Conservation (phyloP, 35 echinoderm and acorn worm species). For the Lytechinus pictus region DNA sequence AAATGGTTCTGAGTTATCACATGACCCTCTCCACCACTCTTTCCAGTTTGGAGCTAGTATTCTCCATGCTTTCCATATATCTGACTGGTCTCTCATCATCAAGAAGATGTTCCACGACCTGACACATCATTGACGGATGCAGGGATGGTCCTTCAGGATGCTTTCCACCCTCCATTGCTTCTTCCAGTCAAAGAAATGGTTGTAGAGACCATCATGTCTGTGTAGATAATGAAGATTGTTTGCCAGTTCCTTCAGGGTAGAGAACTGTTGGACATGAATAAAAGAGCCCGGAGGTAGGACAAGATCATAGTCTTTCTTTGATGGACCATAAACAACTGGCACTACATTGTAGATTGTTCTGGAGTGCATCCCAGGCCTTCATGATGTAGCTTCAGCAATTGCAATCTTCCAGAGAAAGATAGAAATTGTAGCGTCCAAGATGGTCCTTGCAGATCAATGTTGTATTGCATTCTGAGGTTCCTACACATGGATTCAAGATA, state of each 20-base stretch:
- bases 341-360: constrained; percentile 49
- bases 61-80: background rate
- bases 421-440: constrained; percentile 64
- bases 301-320: constrained; percentile 56
- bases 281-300: constrained; percentile 67
- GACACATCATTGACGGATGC: background rate
- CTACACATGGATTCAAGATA: constrained; percentile 63
- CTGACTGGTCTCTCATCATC: background rate
- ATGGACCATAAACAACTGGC: constrained; percentile 71
- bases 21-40: background rate
- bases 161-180: constrained; percentile 45
- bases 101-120: constrained; percentile 9
- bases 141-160: background rate
- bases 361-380: constrained; percentile 63
- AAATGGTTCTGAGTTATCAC: background rate
- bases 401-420: constrained; percentile 70
- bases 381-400: constrained; percentile 69
- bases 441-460: background rate
- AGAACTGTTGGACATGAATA: constrained; percentile 74
- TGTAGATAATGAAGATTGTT: constrained; percentile 59
- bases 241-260: constrained; percentile 35
- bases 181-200: constrained; percentile 75
- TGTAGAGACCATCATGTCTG: constrained; percentile 55
- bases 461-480: constrained; percentile 40
- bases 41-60: constrained; percentile 14